Conservation (phyloP, 2,888 invertebrate species). For the Brassicogethes aeneus region DNA sequence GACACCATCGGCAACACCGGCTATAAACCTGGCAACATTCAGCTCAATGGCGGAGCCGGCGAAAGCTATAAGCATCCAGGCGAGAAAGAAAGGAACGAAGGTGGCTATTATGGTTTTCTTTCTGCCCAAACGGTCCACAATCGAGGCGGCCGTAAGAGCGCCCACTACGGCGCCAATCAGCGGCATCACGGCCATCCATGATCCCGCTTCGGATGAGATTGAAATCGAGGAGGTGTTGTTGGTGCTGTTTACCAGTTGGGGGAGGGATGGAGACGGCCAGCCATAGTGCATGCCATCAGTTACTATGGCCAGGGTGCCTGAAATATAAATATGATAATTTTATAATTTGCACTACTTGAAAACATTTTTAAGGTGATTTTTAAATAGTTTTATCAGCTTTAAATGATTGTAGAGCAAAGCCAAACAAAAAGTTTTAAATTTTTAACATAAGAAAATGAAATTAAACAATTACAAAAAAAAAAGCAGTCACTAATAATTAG, state of each 20-base stretch:
- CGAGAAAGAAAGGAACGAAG: constrained; percentile 50
- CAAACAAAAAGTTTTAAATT: too few species aligned
- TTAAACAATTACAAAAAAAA: too few species aligned
- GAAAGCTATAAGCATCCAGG: constrained; percentile 55
- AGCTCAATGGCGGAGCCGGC: constrained; percentile 48
- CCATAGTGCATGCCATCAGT: constrained; percentile 41
- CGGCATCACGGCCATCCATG: constrained; percentile 57
- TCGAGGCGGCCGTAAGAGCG: constrained; percentile 50
- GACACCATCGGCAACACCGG: constrained; percentile 48
- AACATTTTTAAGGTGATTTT: too few species aligned
- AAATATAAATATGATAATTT: constrained; percentile 16
- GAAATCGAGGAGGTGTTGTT: constrained; percentile 33
- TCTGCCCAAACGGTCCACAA: constrained; percentile 59
- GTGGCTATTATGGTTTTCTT: constrained; percentile 54
- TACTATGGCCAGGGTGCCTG: constrained; percentile 32
- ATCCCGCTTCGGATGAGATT: constrained; percentile 45
- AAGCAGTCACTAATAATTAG: too few species aligned
- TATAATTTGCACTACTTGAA: constrained; percentile 7
- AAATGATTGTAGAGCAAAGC: too few species aligned
- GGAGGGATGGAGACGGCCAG: constrained; percentile 53
- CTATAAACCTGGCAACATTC: constrained; percentile 44
- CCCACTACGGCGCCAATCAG: constrained; percentile 56
- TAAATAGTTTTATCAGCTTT: too few species aligned
- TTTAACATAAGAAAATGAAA: too few species aligned
- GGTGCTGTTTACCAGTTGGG: constrained; percentile 41